Percentiles rank a stretch among this genome's conserved stretches.
Conservation (phyloP, 2,888 invertebrate genomes). For the Chouioia cunea region DNA sequence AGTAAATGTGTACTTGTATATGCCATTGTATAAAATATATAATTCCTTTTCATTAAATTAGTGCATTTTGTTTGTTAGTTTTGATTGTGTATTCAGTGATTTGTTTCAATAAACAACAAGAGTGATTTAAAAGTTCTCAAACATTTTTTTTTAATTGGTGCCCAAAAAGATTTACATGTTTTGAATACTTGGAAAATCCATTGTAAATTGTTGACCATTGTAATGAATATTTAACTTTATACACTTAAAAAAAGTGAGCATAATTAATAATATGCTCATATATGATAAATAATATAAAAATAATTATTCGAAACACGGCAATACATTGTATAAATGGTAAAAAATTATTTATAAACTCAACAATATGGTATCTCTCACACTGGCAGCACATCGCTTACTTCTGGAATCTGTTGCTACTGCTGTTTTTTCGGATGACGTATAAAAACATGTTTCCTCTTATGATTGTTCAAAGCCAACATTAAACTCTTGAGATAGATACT, state of each 20-base stretch:
- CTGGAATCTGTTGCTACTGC: too few relatives aligned
- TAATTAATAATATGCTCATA: conserved; percentile 4
- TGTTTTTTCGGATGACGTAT: too few relatives aligned
- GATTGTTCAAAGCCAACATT: conserved; percentile 22
- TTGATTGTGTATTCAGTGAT: conserved; percentile 4
- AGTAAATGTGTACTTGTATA: conserved; percentile 3
- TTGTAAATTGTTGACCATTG: conserved; percentile 5
- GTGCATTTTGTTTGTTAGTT: conserved; percentile 7
- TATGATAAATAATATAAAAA: conserved; percentile 24
- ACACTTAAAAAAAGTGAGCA: conserved; percentile 12
- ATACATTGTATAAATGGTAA: conserved; percentile 31
- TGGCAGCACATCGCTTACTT: conserved; percentile 22
- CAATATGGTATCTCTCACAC: conserved; percentile 19
- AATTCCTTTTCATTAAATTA: background rate
- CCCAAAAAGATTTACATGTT: conserved; percentile 23
- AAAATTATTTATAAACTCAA: conserved; percentile 34
- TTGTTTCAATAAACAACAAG: background rate
- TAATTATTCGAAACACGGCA: conserved; percentile 23
- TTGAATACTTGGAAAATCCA: conserved; percentile 18
- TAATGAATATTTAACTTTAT: conserved; percentile 17
- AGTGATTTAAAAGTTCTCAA: conserved; percentile 4
- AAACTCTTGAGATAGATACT: conserved; percentile 37
- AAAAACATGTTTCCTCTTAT: too few relatives aligned
- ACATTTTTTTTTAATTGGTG: conserved; percentile 31
- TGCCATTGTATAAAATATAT: conserved; percentile 24